Evolutionary conservation across 2,113 vertebrate genomes (phyloP).

Genomic region (Muscicapa adusta): DNA sequence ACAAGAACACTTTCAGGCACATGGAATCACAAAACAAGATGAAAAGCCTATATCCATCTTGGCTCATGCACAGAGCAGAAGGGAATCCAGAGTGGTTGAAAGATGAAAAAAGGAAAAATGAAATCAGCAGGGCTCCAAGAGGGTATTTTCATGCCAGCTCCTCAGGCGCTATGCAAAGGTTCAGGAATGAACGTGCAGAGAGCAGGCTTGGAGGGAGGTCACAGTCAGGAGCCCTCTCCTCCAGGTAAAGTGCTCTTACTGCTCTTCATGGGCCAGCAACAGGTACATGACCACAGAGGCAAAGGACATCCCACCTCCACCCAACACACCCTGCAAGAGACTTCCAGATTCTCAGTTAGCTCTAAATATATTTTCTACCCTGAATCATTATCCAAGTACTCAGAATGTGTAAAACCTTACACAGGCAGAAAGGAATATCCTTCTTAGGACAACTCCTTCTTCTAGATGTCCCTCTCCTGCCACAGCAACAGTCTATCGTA

Average conservation of each 20-base stretch:
- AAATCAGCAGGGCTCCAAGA: background rate
- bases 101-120: background rate
- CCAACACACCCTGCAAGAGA: background rate
- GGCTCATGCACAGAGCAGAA: background rate
- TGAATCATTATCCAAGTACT: background rate
- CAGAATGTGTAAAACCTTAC: background rate
- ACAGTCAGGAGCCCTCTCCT: background rate
- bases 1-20: background rate
- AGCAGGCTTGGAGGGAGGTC: background rate
- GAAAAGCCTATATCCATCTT: constrained; percentile 23
- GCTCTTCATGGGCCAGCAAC: background rate
- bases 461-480: background rate
- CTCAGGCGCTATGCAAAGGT: background rate
- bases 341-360: background rate
- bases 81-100: background rate
- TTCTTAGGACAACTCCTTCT: background rate
- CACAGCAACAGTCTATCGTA: background rate
- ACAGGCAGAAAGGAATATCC: background rate
- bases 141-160: background rate
- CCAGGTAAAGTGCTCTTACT: background rate
- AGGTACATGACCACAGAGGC: background rate
- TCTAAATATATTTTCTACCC: background rate
- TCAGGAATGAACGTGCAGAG: background rate
- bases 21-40: background rate
- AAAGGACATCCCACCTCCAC: background rate